phyloP scores from a whole-genome alignment of 1,140 invertebrate species.

The Caenorhabditis inopinata region DNA sequence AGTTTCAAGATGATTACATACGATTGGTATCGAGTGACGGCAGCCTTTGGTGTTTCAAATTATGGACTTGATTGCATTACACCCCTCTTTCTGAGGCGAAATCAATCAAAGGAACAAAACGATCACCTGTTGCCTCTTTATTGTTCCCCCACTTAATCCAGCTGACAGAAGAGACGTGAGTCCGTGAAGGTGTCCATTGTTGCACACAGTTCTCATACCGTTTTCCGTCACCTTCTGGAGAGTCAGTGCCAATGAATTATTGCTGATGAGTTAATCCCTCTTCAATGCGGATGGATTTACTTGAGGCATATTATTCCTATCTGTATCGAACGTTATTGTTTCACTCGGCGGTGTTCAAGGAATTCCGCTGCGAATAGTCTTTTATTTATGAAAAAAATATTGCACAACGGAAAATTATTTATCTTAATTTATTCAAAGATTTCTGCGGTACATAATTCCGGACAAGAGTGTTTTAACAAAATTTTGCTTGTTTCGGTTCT shows the following conservation, averaged over 20 bases:
- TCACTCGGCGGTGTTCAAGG: too few relatives aligned
- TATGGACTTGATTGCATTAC: slow-evolving; percentile 7
- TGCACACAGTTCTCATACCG: slow-evolving; percentile 7
- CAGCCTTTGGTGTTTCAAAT: not conserved
- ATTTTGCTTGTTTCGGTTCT: too few relatives aligned
- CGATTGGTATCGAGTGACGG: not conserved
- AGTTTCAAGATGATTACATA: slow-evolving; percentile 2
- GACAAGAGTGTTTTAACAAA: too few relatives aligned
- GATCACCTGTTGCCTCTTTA: not conserved
- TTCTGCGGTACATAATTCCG: too few relatives aligned
- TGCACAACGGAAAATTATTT: too few relatives aligned
- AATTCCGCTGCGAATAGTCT: too few relatives aligned
- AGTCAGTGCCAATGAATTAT: not conserved
- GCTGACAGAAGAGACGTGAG: not conserved
- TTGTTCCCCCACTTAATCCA: not conserved
- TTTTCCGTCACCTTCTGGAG: not conserved
- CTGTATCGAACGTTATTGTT: too few relatives aligned
- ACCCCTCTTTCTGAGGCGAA: too few relatives aligned
- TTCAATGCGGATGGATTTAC: not conserved
- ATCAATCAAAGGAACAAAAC: not conserved
- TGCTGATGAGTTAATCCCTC: slow-evolving; percentile 20
- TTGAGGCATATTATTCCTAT: not conserved
- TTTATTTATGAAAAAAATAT: too few relatives aligned
- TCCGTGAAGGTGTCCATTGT: not conserved
- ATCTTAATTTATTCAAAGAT: too few relatives aligned